Evolutionary conservation across 2,797 vertebrate genomes (phyloP).

Genomic region (Oryzias dopingdopingensis): DNA sequence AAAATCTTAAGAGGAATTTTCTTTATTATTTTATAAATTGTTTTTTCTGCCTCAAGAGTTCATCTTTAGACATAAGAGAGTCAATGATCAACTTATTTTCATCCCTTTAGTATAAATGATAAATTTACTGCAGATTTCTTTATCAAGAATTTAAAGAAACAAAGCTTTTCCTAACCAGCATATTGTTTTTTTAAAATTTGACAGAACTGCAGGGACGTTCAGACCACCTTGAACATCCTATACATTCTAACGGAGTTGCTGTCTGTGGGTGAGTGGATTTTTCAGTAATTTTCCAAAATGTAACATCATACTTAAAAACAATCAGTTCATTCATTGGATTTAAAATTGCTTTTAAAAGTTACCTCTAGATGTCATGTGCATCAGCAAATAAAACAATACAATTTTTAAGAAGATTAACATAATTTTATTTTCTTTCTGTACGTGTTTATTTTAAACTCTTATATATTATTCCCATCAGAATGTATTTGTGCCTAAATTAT

Average conservation of each 20-base stretch:
- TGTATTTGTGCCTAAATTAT: too few relatives aligned
- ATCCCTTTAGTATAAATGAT: neutral
- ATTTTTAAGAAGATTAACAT: neutral
- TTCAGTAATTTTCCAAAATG: neutral
- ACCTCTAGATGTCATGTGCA: constrained; percentile 1
- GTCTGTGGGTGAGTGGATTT: constrained; percentile 83
- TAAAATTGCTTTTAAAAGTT: neutral
- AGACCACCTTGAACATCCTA: constrained; percentile 89
- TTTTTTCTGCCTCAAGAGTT: neutral
- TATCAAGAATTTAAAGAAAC: neutral
- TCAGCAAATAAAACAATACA: too few relatives aligned
- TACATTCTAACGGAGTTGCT: constrained; percentile 92
- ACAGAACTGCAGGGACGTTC: constrained; percentile 88
- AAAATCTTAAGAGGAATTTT: too few relatives aligned
- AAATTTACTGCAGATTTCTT: neutral
- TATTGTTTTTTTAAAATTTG: constrained; percentile 38
- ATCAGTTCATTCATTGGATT: neutral
- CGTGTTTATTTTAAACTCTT: neutral
- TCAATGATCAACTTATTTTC: neutral
- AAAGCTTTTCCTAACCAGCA: constrained; percentile 6
- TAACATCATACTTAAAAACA: constrained; percentile 12
- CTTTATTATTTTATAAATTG: too few relatives aligned
- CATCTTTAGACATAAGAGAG: neutral
- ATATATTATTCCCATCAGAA: too few relatives aligned
- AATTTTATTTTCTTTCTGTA: neutral